Percentiles rank a stretch among this genome's conserved stretches.
These are phyloP conservation scores for Timema cristinae DNA, from an alignment of 2,888 invertebrate species.

Conservation along the genomic window DNA sequence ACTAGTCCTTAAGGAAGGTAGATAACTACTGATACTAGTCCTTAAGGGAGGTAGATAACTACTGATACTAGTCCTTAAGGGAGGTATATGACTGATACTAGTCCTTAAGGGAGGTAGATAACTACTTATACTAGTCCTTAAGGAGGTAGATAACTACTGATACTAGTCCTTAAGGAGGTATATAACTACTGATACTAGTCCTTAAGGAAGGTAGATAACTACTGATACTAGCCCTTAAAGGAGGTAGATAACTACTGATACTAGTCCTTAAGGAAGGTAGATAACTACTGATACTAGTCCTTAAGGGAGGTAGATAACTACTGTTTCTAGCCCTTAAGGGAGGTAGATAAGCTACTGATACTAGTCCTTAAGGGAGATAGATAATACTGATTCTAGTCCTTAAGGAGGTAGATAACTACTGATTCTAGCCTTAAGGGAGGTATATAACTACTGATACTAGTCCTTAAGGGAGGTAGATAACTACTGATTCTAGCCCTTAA, in stretches of 20 bases:
- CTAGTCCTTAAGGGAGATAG: constrained; percentile 56
- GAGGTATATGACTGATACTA: constrained; percentile 57
- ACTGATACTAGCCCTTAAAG: constrained; percentile 80
- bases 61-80: too few species aligned
- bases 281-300: constrained; percentile 73
- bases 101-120: constrained; percentile 48
- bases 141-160: constrained; percentile 56
- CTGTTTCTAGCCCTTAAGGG: too few species aligned
- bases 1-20: too few species aligned
- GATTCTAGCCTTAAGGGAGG: too few species aligned
- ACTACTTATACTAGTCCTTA: too few species aligned
- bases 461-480: constrained; percentile 25
- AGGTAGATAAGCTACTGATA: constrained; percentile 61
- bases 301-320: too few species aligned
- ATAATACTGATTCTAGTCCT: too few species aligned
- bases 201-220: constrained; percentile 40
- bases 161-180: constrained; percentile 60
- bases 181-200: too few species aligned
- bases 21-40: constrained; percentile 70
- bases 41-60: constrained; percentile 41
- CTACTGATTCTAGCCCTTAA: constrained; percentile 79
- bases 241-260: too few species aligned
- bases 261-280: too few species aligned
- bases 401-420: constrained; percentile 41
- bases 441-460: too few species aligned